These are phyloP conservation scores for Labeo rohita DNA, from an alignment of 2,113 vertebrate species.

Conservation along the genomic window DNA sequence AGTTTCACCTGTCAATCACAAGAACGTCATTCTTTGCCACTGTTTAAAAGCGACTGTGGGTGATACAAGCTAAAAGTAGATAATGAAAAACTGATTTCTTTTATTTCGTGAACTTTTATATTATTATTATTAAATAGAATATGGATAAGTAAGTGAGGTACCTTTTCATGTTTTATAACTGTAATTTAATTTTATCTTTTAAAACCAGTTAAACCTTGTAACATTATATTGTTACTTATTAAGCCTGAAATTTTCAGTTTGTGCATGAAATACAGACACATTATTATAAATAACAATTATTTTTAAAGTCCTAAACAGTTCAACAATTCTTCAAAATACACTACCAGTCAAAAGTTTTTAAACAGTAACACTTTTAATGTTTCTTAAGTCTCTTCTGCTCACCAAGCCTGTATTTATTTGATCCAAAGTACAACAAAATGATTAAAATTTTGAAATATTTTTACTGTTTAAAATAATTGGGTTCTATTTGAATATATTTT, in stretches of 20 bases:
- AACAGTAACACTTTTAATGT: too few relatives aligned
- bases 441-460: too few relatives aligned
- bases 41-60: not conserved
- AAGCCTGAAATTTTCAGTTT: not conserved
- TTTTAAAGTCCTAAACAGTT: not conserved
- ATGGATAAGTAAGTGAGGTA: not conserved
- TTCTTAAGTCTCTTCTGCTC: too few relatives aligned
- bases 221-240: not conserved
- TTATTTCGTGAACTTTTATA: not conserved
- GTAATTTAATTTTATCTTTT: not conserved
- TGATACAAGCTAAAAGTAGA: not conserved
- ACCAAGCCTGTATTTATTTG: too few relatives aligned
- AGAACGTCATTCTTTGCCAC: not conserved
- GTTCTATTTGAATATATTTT: too few relatives aligned
- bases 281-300: not conserved
- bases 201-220: not conserved
- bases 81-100: not conserved
- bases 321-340: too few relatives aligned
- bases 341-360: too few relatives aligned
- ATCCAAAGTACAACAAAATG: too few relatives aligned
- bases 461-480: too few relatives aligned
- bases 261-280: not conserved
- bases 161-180: not conserved
- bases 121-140: not conserved
- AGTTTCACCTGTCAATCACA: constrained; percentile 22